These are phyloP conservation scores for Hedychridium roseum DNA, from an alignment of 2,888 invertebrate genomes.

Conservation along the genomic window DNA sequence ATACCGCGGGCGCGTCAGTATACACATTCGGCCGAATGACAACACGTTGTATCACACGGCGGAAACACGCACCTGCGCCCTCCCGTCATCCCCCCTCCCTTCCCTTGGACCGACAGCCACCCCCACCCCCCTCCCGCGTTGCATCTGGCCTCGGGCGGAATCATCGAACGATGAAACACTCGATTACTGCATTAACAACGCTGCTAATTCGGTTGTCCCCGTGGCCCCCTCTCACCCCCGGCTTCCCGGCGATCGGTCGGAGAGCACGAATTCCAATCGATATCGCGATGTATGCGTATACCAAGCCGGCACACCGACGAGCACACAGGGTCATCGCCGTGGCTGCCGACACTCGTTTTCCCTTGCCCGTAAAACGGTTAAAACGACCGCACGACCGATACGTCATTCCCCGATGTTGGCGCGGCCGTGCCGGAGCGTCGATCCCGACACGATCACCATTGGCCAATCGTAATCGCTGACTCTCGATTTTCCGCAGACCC, in stretches of 20 bases:
- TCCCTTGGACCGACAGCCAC: not conserved
- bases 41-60: constrained; percentile 48
- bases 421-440: constrained; percentile 31
- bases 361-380: constrained; percentile 52
- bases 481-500: constrained; percentile 31
- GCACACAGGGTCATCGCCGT: constrained; percentile 46
- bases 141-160: constrained; percentile 41
- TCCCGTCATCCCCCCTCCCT: constrained; percentile 37
- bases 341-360: constrained; percentile 54
- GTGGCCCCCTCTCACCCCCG: constrained; percentile 1
- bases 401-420: constrained; percentile 49
- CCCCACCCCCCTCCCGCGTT: not conserved
- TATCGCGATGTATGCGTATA: constrained; percentile 23
- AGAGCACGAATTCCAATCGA: constrained; percentile 33
- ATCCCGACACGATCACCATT: constrained; percentile 35
- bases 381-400: constrained; percentile 56
- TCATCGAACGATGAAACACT: constrained; percentile 59
- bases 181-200: constrained; percentile 60
- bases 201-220: constrained; percentile 46
- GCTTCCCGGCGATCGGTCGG: constrained; percentile 12
- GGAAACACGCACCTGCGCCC: constrained; percentile 33
- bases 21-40: constrained; percentile 39
- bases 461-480: constrained; percentile 41
- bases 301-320: constrained; percentile 13
- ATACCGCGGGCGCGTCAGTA: constrained; percentile 16